Percentiles rank a stretch among this genome's conserved stretches.
Conservation (phyloP, 1,140 invertebrate species). For the Conopomorpha cramerella region DNA sequence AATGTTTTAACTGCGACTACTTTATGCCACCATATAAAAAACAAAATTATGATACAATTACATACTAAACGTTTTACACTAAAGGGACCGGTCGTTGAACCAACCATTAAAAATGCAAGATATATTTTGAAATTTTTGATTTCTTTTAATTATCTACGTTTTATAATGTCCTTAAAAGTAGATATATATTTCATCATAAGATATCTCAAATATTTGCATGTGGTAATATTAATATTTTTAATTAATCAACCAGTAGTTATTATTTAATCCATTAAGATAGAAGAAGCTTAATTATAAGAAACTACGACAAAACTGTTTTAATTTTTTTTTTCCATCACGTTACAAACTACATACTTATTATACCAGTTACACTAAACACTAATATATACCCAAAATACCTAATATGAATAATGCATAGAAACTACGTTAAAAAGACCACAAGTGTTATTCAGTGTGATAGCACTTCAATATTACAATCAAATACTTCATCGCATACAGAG, state of each 20-base stretch:
- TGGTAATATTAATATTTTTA: slow-evolving; percentile 63
- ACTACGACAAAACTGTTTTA: slow-evolving; percentile 57
- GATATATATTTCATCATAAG: slow-evolving; percentile 62
- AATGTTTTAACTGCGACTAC: no score
- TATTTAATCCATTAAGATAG: slow-evolving; percentile 62
- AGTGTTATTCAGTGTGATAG: slow-evolving; percentile 47
- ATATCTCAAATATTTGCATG: slow-evolving; percentile 62
- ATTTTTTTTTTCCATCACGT: slow-evolving; percentile 45
- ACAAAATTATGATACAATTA: slow-evolving; percentile 50
- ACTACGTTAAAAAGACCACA: slow-evolving; percentile 52
- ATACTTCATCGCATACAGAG: slow-evolving; percentile 45
- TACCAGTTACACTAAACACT: slow-evolving; percentile 58
- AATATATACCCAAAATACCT: slow-evolving; percentile 62
- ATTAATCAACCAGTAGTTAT: slow-evolving; percentile 60
- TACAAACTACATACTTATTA: slow-evolving; percentile 58
- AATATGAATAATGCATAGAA: slow-evolving; percentile 60
- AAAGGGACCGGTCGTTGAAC: slow-evolving; percentile 16
- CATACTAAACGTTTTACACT: slow-evolving; percentile 13
- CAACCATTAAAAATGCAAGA: slow-evolving; percentile 57
- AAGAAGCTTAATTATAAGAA: slow-evolving; percentile 62
- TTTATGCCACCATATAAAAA: slow-evolving; percentile 36
- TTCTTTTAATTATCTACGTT: slow-evolving; percentile 64
- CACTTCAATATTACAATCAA: slow-evolving; percentile 41
- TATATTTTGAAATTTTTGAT: slow-evolving; percentile 58
- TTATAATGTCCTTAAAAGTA: slow-evolving; percentile 62